Conservation (phyloP, 1,140 invertebrate species). For the Planococcus citri region DNA sequence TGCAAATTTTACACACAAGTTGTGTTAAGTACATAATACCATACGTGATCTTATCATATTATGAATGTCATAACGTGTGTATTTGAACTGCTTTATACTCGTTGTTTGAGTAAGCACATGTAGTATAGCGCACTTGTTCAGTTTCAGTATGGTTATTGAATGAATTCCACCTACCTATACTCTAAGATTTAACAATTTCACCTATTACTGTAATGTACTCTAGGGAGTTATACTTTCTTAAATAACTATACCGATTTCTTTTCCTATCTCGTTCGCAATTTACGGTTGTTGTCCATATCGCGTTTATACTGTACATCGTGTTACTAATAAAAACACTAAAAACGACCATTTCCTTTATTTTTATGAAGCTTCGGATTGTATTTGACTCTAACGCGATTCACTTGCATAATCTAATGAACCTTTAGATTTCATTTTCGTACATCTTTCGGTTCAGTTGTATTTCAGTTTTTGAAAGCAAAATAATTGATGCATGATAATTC, state of each 20-base stretch:
- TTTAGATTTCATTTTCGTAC: no score
- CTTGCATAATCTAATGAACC: no score
- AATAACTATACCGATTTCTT: not conserved
- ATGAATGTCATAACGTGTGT: not conserved
- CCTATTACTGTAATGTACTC: constrained; percentile 2
- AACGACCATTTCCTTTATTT: no score
- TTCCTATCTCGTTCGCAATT: not conserved
- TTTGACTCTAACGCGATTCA: no score
- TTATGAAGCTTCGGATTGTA: no score
- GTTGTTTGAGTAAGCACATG: no score
- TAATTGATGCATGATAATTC: no score
- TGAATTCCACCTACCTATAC: not conserved
- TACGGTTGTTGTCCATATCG: not conserved
- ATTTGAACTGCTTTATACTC: not conserved
- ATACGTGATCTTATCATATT: not conserved
- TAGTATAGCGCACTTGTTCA: not conserved
- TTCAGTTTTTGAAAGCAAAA: no score
- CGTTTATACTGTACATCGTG: no score
- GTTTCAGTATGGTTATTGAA: no score
- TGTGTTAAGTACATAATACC: not conserved
- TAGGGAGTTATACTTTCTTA: not conserved
- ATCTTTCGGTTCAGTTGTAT: no score
- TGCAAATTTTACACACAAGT: not conserved
- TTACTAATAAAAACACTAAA: no score
- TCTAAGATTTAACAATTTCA: not conserved